These are phyloP conservation scores for Delia radicum DNA, from an alignment of 1,140 invertebrate genomes.

Conservation along the genomic window DNA sequence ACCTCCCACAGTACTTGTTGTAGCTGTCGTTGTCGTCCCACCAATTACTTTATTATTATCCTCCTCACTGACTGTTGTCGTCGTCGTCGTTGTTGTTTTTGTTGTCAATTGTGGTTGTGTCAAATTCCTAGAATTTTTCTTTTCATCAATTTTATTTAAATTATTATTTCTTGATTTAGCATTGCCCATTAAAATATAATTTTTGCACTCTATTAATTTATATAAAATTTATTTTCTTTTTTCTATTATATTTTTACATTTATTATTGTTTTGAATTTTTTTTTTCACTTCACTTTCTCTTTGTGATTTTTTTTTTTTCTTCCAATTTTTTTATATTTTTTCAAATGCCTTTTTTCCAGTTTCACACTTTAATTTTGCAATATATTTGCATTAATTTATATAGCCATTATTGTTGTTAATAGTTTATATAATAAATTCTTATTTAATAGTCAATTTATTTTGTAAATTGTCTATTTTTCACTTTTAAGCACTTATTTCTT, in stretches of 20 bases:
- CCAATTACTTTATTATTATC: neutral
- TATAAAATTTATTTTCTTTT: slow-evolving; percentile 23
- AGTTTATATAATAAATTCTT: neutral
- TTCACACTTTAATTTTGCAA: neutral
- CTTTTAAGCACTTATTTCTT: neutral
- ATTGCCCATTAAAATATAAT: slow-evolving; percentile 30
- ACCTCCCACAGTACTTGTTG: neutral
- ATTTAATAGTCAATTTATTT: too few relatives aligned
- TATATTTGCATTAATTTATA: neutral
- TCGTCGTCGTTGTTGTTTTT: neutral
- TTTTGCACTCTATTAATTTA: neutral
- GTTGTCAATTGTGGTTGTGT: slow-evolving; percentile 2
- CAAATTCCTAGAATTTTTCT: slow-evolving; percentile 12
- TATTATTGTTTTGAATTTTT: slow-evolving; percentile 4
- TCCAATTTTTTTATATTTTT: neutral
- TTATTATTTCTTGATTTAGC: slow-evolving; percentile 25
- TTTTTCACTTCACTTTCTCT: neutral
- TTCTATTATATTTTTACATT: slow-evolving; percentile 13
- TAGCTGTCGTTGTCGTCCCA: neutral
- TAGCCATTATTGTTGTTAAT: neutral
- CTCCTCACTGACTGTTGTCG: neutral
- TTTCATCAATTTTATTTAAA: neutral
- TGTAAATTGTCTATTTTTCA: neutral
- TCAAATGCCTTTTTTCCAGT: slow-evolving; percentile 15
- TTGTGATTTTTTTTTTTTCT: neutral